Evolutionary conservation across 92 coral and sea anemone species (phyloP).

Genomic region (Blastomussa wellsi): DNA sequence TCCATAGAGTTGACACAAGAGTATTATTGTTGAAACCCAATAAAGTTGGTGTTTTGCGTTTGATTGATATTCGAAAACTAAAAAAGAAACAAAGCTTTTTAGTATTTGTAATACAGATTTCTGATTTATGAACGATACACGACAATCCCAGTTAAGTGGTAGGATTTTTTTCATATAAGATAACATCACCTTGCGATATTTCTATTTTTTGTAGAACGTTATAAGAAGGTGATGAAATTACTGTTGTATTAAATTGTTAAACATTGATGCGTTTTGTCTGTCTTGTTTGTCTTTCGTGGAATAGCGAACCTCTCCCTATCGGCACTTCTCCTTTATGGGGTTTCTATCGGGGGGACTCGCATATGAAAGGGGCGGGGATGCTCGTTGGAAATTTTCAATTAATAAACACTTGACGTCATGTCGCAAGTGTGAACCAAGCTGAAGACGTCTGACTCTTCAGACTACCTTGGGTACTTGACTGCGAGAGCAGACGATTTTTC

Average conservation of each 20-base stretch:
- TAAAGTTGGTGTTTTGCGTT: background rate
- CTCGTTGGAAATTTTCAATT: too few relatives aligned
- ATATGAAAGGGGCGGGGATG: too few relatives aligned
- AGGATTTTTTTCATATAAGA: background rate
- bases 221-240: background rate
- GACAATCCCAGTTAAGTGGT: background rate
- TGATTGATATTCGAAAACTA: background rate
- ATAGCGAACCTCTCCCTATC: too few relatives aligned
- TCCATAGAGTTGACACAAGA: background rate
- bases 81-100: background rate
- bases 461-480: too few relatives aligned
- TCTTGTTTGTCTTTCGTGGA: too few relatives aligned
- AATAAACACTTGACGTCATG: too few relatives aligned
- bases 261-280: background rate
- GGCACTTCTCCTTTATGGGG: too few relatives aligned
- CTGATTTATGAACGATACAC: background rate
- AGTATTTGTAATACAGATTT: background rate
- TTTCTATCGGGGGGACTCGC: too few relatives aligned
- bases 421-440: too few relatives aligned
- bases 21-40: background rate
- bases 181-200: background rate
- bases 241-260: constrained; percentile 31
- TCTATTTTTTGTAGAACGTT: constrained; percentile 7
- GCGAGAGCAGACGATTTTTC: too few relatives aligned
- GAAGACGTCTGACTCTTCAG: too few relatives aligned